phyloP scores from a whole-genome alignment of 1,140 invertebrate genomes.

The Olivierus martensii region DNA sequence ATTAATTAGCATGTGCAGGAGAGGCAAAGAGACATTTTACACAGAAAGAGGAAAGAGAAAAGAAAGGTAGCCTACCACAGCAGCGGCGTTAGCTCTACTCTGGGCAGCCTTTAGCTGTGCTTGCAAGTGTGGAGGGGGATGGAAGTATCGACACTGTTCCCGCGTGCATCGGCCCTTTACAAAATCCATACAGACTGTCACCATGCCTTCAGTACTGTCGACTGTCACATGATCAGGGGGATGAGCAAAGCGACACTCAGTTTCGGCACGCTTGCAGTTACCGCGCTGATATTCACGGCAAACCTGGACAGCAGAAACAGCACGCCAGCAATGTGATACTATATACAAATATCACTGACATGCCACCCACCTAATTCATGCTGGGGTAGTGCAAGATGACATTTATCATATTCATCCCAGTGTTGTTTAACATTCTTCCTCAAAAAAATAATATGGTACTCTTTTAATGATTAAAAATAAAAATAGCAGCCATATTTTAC shows the following conservation, averaged over 20 bases:
- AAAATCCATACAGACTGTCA: constrained; percentile 98
- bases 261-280: constrained; percentile 87
- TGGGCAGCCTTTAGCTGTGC: constrained; percentile 92
- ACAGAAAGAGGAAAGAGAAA: not conserved
- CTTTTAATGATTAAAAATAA: too few species aligned
- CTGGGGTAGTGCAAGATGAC: too few species aligned
- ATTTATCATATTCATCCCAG: too few species aligned
- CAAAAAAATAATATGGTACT: too few species aligned
- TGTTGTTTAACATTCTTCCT: too few species aligned
- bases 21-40: too few species aligned
- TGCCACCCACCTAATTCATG: too few species aligned
- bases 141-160: constrained; percentile 93
- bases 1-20: too few species aligned
- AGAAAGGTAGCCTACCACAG: constrained; percentile 47
- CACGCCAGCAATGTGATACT: constrained; percentile 1
- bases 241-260: constrained; percentile 95
- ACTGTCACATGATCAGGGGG: constrained; percentile 73
- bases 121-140: constrained; percentile 95
- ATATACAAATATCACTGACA: too few species aligned
- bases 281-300: constrained; percentile 96
- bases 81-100: constrained; percentile 54
- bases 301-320: constrained; percentile 54
- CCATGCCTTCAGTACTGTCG: constrained; percentile 79
- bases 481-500: too few species aligned
- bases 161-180: constrained; percentile 92